Evolutionary conservation across 1,140 invertebrate species (phyloP), one percentile per base, ranked within the genome.

Genomic region (Anoplolepis gracilipes): DNA sequence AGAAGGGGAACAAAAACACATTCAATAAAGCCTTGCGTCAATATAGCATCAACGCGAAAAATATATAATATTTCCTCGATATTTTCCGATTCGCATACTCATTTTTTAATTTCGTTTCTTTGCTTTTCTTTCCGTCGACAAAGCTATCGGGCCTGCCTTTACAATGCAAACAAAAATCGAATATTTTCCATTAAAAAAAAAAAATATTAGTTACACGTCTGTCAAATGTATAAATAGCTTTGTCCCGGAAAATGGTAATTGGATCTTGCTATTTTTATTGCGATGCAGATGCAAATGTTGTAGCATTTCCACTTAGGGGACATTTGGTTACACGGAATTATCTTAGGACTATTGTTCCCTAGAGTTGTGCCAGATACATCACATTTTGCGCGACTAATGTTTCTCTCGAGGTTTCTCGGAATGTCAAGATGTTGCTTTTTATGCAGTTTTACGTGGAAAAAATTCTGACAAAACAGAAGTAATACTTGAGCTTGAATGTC

Each of bases 101-200:
- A 42, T 59, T 59, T 70, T 70, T 81, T 73, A 57, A 79, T 79
- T 49, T 69, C 49, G 8, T 61, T 46, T 36, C 19, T 53, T 42
- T 19, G n/a, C 59, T 39, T 81, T 46, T 33, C 49, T 81, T 81
- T 70, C 13, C 16, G 16, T 11, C 6, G 5, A 36, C 28, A 61
- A 53, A 42, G 22, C 13, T 39, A 1, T 49, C 30, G 30, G 33
- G 11, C 2, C 5, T 49, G 19, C 16, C 65, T 72, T 81, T 72
- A 42, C 70, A 6, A 57, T 57, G 42, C 39, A 42, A 28, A 11
- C 33, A 11, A 19, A 59, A 81, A 49, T 72, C 19, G 57, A 2
- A n/a, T 59, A 42, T 22, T 79, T 55, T 69, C 19, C 46, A 16
- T 4, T 1, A 10, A 79, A 77, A 62, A 61, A 28, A 67, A 42